Percentiles rank a stretch among this genome's conserved stretches.
Evolutionary conservation across 2,797 vertebrate species (phyloP).

Genomic region (Alcedo quadribrachys): DNA sequence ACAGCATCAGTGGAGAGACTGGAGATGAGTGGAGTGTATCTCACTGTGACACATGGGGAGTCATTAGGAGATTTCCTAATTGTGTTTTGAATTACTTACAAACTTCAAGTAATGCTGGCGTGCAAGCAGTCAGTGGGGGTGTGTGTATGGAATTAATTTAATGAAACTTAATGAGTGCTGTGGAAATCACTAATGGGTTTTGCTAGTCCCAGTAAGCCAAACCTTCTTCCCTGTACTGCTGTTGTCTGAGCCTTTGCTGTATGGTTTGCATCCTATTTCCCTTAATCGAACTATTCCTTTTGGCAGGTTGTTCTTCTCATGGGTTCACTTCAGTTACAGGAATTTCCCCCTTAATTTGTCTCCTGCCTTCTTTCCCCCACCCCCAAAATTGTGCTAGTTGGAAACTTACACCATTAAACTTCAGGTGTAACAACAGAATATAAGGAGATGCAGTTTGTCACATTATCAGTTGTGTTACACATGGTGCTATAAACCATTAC

Average conservation of each 20-base stretch:
- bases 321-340: neutral
- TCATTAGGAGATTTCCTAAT: constrained; percentile 40
- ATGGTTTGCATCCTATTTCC: neutral
- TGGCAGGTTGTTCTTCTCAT: neutral
- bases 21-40: neutral
- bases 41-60: neutral
- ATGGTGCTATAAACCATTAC: neutral
- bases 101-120: constrained; percentile 8
- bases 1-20: neutral
- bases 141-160: constrained; percentile 30
- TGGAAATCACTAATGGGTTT: constrained; percentile 40
- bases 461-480: neutral
- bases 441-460: neutral
- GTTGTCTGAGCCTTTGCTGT: neutral
- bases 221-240: neutral
- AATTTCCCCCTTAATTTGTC: neutral
- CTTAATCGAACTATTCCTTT: constrained; percentile 19
- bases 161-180: constrained; percentile 6
- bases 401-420: neutral
- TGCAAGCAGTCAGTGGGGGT: neutral
- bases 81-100: constrained; percentile 33
- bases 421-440: neutral
- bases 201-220: neutral
- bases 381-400: neutral
- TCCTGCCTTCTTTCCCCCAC: neutral